These are phyloP conservation scores for Apostichopus californicus DNA, from an alignment of 35 echinoderm and acorn worm genomes.

Conservation along the genomic window DNA sequence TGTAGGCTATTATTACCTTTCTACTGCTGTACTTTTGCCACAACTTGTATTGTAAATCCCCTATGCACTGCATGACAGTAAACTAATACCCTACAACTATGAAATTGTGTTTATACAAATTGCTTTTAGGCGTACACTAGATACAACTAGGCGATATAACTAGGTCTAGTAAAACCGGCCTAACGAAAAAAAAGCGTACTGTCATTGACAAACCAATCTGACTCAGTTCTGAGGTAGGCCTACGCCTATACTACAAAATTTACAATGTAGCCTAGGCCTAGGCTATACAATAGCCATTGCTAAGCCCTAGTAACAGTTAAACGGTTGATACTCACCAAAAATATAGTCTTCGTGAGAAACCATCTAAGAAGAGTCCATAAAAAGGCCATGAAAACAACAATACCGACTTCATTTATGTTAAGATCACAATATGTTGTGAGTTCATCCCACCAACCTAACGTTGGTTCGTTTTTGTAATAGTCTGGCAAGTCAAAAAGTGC, in stretches of 20 bases:
- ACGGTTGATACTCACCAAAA: constrained; percentile 50
- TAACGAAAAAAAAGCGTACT: too few relatives aligned
- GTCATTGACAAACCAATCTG: too few relatives aligned
- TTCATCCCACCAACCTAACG: constrained; percentile 63
- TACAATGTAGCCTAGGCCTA: constrained; percentile 1
- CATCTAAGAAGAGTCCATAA: constrained; percentile 65
- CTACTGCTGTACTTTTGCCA: too few relatives aligned
- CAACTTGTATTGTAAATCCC: too few relatives aligned
- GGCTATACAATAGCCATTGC: background rate
- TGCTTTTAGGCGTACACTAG: too few relatives aligned
- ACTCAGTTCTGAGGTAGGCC: background rate
- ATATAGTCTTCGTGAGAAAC: constrained; percentile 48
- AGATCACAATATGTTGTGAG: constrained; percentile 65
- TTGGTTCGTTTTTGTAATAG: constrained; percentile 74
- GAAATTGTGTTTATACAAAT: too few relatives aligned
- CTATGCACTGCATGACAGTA: too few relatives aligned
- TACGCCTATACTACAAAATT: background rate
- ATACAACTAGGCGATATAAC: too few relatives aligned
- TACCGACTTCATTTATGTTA: constrained; percentile 45
- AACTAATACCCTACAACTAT: too few relatives aligned
- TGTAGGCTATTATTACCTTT: too few relatives aligned
- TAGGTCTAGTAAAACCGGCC: too few relatives aligned
- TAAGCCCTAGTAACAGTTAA: background rate
- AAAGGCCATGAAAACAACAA: constrained; percentile 52
- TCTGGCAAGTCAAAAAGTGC: constrained; percentile 69